Base-by-base conservation (phyloP, 2,797 vertebrate genomes). In the Mormyrus proboscirostris region DNA sequence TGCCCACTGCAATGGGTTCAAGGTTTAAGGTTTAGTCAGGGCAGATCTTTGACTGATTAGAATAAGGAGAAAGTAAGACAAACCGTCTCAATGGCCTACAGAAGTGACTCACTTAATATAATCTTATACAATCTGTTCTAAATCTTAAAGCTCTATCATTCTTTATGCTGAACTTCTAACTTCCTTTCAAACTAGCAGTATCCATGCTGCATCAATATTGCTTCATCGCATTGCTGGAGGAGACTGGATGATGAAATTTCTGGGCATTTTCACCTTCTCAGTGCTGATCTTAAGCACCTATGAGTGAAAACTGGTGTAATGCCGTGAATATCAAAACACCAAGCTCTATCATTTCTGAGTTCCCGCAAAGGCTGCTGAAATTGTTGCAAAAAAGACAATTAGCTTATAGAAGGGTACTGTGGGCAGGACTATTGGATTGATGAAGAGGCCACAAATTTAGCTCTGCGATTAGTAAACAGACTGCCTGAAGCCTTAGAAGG, bases 141-240 rank as follows among this genome's bases (percentile, higher is more conserved):
- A 59, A 86, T 55, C 38, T 59, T 41, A 59, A 59, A 79, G 38
- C 73, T 16, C 49, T 19, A n/a, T n/a, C 14, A 41, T n/a, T n/a
- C 3, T 59, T 51, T 41, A 19, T 59, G n/a, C 53, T 3, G 73
- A 44, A 41, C 25, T 57, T 51, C 19, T 53, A 79, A 51, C 69
- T 79, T 88, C 33, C 29, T 82, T 62, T 84, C n/a, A 73, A 51
- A 88, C 3, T 50, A 86, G 84, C 84, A 55, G 22, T 44, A 82
- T 6, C 41, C 41, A 9, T 82, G 76, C 14, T 22, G 6, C 7
- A 47, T 44, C 76, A 82, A 41, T n/a, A 82, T 47, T n/a, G 41
- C 38, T 47, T 22, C 76, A n/a, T n/a, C 9, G 41, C 41, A 9
- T 22, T 44, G 38, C 83, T 50, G 16, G n/a, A 85, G 9, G 44